These are phyloP conservation scores for Rhabdophis nuchalis DNA, from an alignment of 2,797 vertebrate genomes.

Conservation along the genomic window DNA sequence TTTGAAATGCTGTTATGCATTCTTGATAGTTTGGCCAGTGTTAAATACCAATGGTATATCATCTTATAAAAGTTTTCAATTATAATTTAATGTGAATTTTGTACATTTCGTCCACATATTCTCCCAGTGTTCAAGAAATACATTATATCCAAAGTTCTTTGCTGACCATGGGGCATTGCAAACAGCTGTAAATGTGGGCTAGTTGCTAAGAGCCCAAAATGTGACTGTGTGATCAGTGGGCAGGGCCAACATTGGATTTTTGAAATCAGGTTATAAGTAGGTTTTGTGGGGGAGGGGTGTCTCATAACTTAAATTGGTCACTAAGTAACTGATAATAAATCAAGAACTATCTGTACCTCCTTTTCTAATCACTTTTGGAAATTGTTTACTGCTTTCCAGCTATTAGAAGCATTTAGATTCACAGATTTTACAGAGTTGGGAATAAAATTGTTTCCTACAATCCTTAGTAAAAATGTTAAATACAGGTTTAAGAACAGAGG, in stretches of 20 bases:
- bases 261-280: too few species aligned
- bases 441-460: too few species aligned
- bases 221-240: background rate
- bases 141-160: background rate
- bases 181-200: background rate
- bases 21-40: background rate
- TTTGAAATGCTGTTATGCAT: background rate
- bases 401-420: background rate
- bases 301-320: background rate
- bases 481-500: background rate
- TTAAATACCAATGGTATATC: background rate
- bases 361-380: background rate
- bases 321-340: too few species aligned
- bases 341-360: background rate
- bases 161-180: background rate
- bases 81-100: background rate
- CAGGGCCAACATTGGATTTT: too few species aligned
- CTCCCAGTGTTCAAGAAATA: background rate
- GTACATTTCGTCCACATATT: background rate
- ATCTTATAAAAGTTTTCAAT: background rate
- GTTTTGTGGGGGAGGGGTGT: background rate
- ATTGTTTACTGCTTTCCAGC: background rate
- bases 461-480: background rate
- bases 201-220: background rate
- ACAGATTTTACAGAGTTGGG: too few species aligned